Base-by-base conservation (phyloP, 2,113 vertebrate genomes). In the Grantiella picta region DNA sequence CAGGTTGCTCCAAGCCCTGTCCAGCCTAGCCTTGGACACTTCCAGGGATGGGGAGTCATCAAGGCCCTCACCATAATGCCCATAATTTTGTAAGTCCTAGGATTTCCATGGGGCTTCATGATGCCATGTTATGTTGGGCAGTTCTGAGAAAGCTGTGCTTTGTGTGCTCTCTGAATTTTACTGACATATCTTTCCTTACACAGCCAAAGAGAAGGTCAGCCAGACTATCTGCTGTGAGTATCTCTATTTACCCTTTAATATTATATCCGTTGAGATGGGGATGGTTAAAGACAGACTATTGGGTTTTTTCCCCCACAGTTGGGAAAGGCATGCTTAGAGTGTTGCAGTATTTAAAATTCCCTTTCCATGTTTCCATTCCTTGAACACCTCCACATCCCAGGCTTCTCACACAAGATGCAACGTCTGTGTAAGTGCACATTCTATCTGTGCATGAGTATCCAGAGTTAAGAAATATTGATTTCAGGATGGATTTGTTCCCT, bases 191-290 rank as follows among this genome's bases (percentile, higher is more conserved):
- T 97, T 94, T 97, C 94, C 95, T 97, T 82, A 96, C 96, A 47
- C 97, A 99, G 99, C 99, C 99, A 97, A 98, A 98, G 98, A 99
- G 99, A 98, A 99, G 99, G 98, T 99, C 99, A 40, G 98, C 98
- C 69, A 98, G 99, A 97, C 98, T 99, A 98, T 99, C 98, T 25
- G 98, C 98, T 97, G 99, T 99, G 98, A 99, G 99, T 98, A 97
- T n/a, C 82, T 76, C 23, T 50, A 28, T 85, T 70, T 49, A 20
- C 42, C 52, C 11, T 56, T 53, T 18, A 10, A 12, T 42, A 12
- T 4, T 33, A 4, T 20, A 6, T 36, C 8, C 8, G 1, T 1
- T 44, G 47, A 24, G 17, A 25, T 73, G 18, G 84, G 70, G 35
- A 23, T 6, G 25, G 12, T n/a, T 80, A 8, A 0, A 66, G 33